Evolutionary conservation across 2,888 invertebrate genomes (phyloP), one percentile per base, ranked within the genome.

Genomic region (Nasonovia ribisnigri): DNA sequence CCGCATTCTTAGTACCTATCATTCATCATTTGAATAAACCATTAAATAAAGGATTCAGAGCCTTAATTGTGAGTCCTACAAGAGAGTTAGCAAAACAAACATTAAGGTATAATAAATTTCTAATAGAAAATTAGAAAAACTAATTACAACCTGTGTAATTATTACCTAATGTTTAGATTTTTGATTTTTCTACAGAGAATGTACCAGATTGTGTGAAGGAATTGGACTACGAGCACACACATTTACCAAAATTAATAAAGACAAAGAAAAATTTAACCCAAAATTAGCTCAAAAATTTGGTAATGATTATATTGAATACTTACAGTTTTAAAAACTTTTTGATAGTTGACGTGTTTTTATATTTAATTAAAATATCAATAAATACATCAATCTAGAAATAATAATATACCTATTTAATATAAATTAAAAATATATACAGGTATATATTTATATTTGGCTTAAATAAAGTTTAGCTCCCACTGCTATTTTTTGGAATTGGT

Each of bases 61-160:
- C 99, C 20, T 96, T 99, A 3, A 97, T 99, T 88, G 96, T 99
- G 26, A 98, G 98, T 95, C 99, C 99, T 13, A 99, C 99, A 0
- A 96, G 99, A 95, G 99, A 99, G 96, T 96, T 99, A 90, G 99
- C 99, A 0, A 97, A 98, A 95, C 99, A 99, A 96, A 99, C 98
- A 57, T 95, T 94, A 86, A 94, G 95, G 95, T 95, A 90, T 42
- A 46, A n/a, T n/a, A n/a, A n/a, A n/a, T n/a, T n/a, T n/a, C n/a
- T 87, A 54, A 3, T 48, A 57, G 88, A 36, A 60, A 42, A 26
- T 54, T 89, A 3, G 29, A 88, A 57, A 92, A 20, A 48, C 29
- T 24, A 29, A 46, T 46, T 46, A 29, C 13, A 29, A 4, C 29
- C 1, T 42, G 11, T 84, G 16, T 67, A 43, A 26, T 86, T 46